Percentiles rank a stretch among this genome's conserved stretches.
These are phyloP conservation scores for Cheilosia pagana DNA, from an alignment of 2,888 invertebrate genomes.

Conservation along the genomic window DNA sequence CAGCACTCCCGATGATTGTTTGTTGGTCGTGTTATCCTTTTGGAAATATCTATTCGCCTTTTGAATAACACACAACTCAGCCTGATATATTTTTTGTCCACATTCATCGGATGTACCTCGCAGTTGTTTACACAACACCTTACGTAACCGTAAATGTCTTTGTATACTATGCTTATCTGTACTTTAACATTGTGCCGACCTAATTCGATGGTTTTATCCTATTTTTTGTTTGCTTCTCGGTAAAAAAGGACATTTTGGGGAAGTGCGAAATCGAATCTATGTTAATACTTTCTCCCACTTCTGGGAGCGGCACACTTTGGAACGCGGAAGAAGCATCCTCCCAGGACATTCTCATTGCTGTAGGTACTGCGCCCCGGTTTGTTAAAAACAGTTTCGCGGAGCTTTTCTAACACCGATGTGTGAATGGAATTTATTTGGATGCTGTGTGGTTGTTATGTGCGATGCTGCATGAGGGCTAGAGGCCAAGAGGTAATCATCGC, in stretches of 20 bases:
- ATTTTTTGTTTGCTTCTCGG: slow-evolving; percentile 7
- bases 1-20: slow-evolving; percentile 13
- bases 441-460: slow-evolving; percentile 49
- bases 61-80: slow-evolving; percentile 1
- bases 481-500: slow-evolving; percentile 54
- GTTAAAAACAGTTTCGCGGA: slow-evolving; percentile 3
- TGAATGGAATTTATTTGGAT: slow-evolving; percentile 45
- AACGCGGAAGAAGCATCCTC: slow-evolving; percentile 23
- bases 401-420: slow-evolving; percentile 38
- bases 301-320: slow-evolving; percentile 4
- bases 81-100: slow-evolving; percentile 47
- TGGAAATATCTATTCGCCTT: slow-evolving; percentile 27
- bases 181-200: slow-evolving; percentile 58
- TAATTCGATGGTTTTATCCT: slow-evolving; percentile 55
- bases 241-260: slow-evolving; percentile 18
- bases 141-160: slow-evolving; percentile 59
- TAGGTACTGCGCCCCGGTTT: neutral
- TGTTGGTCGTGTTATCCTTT: slow-evolving; percentile 3
- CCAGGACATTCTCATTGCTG: neutral
- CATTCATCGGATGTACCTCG: slow-evolving; percentile 48
- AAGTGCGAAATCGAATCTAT: slow-evolving; percentile 27
- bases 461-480: slow-evolving; percentile 9
- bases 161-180: slow-evolving; percentile 42
- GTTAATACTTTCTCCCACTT: neutral
- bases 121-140: slow-evolving; percentile 73